Percentiles rank a stretch among this genome's conserved stretches.
These are phyloP conservation scores for Piscicola geometra DNA, from an alignment of 2,888 invertebrate genomes.

Conservation along the genomic window DNA sequence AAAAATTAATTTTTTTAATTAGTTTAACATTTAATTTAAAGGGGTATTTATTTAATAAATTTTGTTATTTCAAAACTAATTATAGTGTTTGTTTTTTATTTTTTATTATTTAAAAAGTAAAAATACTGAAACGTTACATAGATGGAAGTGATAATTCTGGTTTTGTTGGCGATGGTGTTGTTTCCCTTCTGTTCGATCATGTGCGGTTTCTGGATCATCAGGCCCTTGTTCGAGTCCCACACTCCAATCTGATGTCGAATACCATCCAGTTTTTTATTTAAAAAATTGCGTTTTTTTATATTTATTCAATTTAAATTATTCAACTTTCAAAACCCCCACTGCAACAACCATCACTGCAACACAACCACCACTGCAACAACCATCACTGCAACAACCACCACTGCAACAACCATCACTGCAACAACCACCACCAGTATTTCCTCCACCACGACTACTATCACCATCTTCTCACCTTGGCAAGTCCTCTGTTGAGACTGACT, in stretches of 20 bases:
- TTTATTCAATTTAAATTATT: no score
- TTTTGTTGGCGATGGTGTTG: slow-evolving; percentile 39
- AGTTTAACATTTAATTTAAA: neutral
- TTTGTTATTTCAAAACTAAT: neutral
- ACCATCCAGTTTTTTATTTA: no score
- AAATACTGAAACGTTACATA: no score
- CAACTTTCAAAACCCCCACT: neutral
- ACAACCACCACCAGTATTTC: no score
- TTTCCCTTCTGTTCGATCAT: slow-evolving; percentile 23
- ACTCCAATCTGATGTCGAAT: slow-evolving; percentile 38
- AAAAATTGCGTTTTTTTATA: no score
- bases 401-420: no score
- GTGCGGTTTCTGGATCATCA: slow-evolving; percentile 17
- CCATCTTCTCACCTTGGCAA: slow-evolving; percentile 39
- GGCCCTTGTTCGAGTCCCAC: slow-evolving; percentile 32
- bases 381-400: neutral
- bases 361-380: neutral
- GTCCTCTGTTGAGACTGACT: slow-evolving; percentile 43
- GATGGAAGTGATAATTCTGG: slow-evolving; percentile 42
- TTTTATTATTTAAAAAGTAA: no score
- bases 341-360: neutral
- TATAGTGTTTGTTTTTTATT: no score
- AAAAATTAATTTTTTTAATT: neutral
- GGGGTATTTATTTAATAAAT: neutral
- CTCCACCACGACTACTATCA: no score